Percentiles rank a stretch among this genome's conserved stretches.
Conservation (phyloP, 2,888 invertebrate species). For the Drosophila helvetica region DNA sequence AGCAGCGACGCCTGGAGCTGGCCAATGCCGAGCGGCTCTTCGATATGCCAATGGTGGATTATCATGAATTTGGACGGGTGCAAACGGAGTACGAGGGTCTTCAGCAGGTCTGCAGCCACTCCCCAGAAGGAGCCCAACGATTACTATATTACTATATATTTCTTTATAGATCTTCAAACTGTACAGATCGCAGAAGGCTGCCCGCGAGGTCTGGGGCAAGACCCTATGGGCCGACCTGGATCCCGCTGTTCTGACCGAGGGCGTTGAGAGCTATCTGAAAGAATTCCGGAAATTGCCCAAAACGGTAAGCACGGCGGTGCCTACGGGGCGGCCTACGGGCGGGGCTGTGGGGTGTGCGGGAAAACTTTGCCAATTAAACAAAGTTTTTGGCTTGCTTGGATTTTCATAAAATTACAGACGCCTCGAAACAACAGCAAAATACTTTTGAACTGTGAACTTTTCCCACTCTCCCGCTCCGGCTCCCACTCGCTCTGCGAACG, state of each 20-base stretch:
- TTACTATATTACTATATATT: background rate
- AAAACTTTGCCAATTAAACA: constrained; percentile 73
- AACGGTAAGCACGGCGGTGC: constrained; percentile 83
- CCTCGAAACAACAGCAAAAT: constrained; percentile 63
- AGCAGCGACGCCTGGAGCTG: constrained; percentile 86
- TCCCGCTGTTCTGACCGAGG: constrained; percentile 92
- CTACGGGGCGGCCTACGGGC: background rate
- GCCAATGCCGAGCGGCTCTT: constrained; percentile 93
- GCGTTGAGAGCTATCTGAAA: constrained; percentile 93
- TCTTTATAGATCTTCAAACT: constrained; percentile 87
- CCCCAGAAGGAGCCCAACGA: too few species aligned
- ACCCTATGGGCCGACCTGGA: constrained; percentile 95
- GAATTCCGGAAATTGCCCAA: constrained; percentile 91
- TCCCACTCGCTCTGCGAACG: background rate
- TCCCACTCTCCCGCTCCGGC: too few species aligned
- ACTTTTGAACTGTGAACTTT: constrained; percentile 46
- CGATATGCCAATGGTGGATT: constrained; percentile 93
- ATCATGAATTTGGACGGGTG: constrained; percentile 88
- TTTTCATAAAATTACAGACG: constrained; percentile 67
- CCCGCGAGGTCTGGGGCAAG: constrained; percentile 92
- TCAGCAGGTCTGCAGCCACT: constrained; percentile 86
- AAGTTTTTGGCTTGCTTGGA: constrained; percentile 62
- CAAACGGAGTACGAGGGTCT: constrained; percentile 88
- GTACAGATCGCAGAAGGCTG: constrained; percentile 90
- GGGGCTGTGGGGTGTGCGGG: constrained; percentile 12